A percentile compares a stretch with the other conserved stretches of the same genome.
Evolutionary conservation across 2,113 vertebrate species (phyloP).

Genomic region (Harpagus bidentatus): DNA sequence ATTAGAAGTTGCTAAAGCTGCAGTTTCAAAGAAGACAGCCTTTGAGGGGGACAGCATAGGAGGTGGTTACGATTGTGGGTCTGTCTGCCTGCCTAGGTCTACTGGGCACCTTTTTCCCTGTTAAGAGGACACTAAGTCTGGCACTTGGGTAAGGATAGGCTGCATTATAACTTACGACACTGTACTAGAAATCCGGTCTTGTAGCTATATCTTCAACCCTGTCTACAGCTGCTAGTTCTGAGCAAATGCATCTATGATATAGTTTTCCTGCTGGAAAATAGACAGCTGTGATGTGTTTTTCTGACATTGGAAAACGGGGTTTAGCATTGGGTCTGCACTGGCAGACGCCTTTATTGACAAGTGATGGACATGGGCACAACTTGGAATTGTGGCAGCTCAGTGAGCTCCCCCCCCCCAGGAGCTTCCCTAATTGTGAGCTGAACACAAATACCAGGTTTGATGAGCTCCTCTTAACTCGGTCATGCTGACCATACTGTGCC

Average conservation of each 20-base stretch:
- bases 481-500: background rate
- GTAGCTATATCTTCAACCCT: background rate
- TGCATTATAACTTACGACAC: background rate
- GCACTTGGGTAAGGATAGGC: background rate
- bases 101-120: background rate
- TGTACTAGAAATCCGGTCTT: background rate
- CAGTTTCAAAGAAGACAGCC: background rate
- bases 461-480: background rate
- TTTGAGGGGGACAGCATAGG: background rate
- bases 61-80: background rate
- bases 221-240: background rate
- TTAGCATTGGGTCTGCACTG: background rate
- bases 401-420: background rate
- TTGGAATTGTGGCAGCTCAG: background rate
- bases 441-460: accelerated
- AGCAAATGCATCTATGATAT: accelerated
- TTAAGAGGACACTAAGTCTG: background rate
- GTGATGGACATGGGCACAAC: background rate
- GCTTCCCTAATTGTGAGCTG: background rate
- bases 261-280: background rate
- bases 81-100: background rate
- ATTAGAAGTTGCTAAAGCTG: background rate
- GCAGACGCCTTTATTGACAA: background rate
- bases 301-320: background rate
- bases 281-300: background rate